These are phyloP conservation scores for Sycobia sp. DNA, from an alignment of 1,140 invertebrate species.

Conservation along the genomic window DNA sequence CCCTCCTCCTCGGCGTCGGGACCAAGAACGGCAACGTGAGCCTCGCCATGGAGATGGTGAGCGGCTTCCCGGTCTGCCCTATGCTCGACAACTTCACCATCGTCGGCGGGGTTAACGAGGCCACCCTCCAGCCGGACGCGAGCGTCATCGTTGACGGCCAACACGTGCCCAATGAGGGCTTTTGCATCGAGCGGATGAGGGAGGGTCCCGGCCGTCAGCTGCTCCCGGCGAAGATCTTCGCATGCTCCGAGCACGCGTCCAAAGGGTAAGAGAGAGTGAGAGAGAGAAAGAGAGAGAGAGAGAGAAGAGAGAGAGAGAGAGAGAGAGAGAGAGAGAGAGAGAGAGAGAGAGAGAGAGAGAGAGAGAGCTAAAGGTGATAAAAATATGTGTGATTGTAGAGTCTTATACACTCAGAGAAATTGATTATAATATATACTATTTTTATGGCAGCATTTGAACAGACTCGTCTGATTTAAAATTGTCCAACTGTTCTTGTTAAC, in stretches of 20 bases:
- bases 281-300: too few relatives aligned
- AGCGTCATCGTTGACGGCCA: constrained; percentile 59
- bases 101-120: constrained; percentile 58
- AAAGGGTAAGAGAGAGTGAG: constrained; percentile 48
- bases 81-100: constrained; percentile 56
- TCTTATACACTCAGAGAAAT: too few relatives aligned
- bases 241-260: constrained; percentile 65
- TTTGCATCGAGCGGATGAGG: constrained; percentile 67
- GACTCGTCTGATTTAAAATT: too few relatives aligned
- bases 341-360: too few relatives aligned
- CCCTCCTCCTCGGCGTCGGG: constrained; percentile 48
- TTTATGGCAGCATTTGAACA: too few relatives aligned
- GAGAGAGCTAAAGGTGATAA: too few relatives aligned
- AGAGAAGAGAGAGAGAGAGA: too few relatives aligned
- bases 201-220: constrained; percentile 51
- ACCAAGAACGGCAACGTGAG: constrained; percentile 38
- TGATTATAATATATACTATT: too few relatives aligned
- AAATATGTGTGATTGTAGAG: too few relatives aligned
- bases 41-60: constrained; percentile 46
- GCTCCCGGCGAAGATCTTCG: constrained; percentile 65
- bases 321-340: too few relatives aligned
- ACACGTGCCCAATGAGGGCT: constrained; percentile 60
- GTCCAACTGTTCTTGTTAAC: too few relatives aligned
- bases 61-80: constrained; percentile 64
- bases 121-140: constrained; percentile 55